These are phyloP conservation scores for Aselliscus stoliczkanus DNA, from an alignment of 2,797 vertebrate species.

Conservation along the genomic window DNA sequence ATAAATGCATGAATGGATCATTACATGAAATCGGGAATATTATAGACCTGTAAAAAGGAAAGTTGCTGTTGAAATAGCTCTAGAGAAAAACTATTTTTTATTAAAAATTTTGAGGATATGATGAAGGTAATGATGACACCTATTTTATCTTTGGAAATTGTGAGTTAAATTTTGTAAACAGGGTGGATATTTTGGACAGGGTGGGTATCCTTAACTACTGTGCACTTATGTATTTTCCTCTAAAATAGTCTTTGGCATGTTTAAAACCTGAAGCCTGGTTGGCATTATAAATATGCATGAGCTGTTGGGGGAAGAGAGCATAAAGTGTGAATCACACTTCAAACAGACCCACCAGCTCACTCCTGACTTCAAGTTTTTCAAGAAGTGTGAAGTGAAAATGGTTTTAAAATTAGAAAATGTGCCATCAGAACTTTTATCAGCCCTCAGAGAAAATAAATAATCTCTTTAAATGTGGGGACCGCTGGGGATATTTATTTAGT, in stretches of 20 bases:
- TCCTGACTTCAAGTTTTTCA: conserved; percentile 83
- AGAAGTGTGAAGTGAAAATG: conserved; percentile 82
- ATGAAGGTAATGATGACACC: neutral
- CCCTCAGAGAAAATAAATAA: conserved; percentile 83
- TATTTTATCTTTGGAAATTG: conserved; percentile 61
- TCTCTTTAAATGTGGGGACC: conserved; percentile 78
- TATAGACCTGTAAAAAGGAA: neutral
- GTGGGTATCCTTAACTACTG: conserved; percentile 57
- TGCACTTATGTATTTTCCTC: conserved; percentile 61
- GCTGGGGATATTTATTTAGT: conserved; percentile 79
- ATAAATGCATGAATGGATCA: neutral
- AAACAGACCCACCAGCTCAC: conserved; percentile 84
- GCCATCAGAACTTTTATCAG: conserved; percentile 84
- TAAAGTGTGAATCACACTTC: conserved; percentile 85
- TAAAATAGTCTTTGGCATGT: conserved; percentile 71
- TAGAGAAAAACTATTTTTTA: neutral
- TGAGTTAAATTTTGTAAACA: conserved; percentile 69
- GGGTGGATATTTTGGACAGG: conserved; percentile 62
- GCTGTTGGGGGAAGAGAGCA: conserved; percentile 79
- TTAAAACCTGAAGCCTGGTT: conserved; percentile 76
- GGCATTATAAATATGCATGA: conserved; percentile 81
- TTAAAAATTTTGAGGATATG: conserved; percentile 5
- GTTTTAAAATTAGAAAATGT: conserved; percentile 87
- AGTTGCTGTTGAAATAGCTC: neutral
- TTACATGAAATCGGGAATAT: neutral